Conservation (phyloP, 2,113 vertebrate species). For the Taurulus bubalis region DNA sequence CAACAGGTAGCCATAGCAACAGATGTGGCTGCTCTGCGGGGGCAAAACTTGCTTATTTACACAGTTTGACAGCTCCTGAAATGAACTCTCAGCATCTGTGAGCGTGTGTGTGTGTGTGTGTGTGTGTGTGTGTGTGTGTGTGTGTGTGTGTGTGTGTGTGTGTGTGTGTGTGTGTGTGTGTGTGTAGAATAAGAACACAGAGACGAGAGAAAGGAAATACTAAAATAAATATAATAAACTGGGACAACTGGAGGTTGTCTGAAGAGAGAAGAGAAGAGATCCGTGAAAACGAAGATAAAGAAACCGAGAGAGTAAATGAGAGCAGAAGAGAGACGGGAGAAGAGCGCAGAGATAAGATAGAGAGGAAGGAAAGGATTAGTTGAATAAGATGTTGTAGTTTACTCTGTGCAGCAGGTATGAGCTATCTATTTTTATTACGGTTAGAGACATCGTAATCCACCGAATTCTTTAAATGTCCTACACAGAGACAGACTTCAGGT, state of each 20-base stretch:
- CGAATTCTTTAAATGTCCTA: slow-evolving; percentile 45
- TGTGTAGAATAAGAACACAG: background rate
- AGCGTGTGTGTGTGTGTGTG: background rate
- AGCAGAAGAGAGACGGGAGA: background rate
- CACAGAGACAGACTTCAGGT: slow-evolving; percentile 5
- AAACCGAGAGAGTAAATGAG: background rate
- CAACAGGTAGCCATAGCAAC: slow-evolving; percentile 72
- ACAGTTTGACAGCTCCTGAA: slow-evolving; percentile 71
- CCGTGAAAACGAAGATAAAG: background rate
- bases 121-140: background rate
- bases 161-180: background rate
- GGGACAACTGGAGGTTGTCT: background rate
- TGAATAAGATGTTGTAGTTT: slow-evolving; percentile 32
- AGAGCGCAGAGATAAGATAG: slow-evolving; percentile 7
- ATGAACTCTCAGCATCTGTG: slow-evolving; percentile 37
- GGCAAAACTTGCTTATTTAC: slow-evolving; percentile 72
- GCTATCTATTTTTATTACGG: slow-evolving; percentile 38
- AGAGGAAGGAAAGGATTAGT: slow-evolving; percentile 29
- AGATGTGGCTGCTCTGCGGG: slow-evolving; percentile 48
- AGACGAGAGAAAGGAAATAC: background rate
- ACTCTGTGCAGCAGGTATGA: slow-evolving; percentile 39
- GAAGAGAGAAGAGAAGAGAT: background rate
- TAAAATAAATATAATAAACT: background rate
- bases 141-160: background rate
- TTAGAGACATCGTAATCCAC: slow-evolving; percentile 28